Evolutionary conservation across 1,140 invertebrate species (phyloP), one percentile per base, ranked within the genome.

Genomic region (Eurosta solidaginis): DNA sequence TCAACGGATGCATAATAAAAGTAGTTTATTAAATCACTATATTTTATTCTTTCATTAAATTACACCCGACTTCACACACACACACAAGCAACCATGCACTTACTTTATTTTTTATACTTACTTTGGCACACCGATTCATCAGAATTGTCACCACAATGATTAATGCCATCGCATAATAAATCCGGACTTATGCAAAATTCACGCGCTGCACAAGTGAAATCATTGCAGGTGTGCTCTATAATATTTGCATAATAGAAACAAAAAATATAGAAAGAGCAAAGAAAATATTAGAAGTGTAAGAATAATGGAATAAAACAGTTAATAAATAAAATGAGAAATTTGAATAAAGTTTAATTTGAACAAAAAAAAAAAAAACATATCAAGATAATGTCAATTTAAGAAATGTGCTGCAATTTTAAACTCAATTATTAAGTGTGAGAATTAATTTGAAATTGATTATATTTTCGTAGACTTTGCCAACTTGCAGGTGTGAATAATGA

Each of bases 101-200:
- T n/a, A n/a, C n/a, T n/a, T n/a, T n/a, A n/a, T 12, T 10, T 36
- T 40, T 73, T 42, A 4, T 27, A 83, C 92, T 93, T 89, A 96
- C 95, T 94, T 85, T 93, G 92, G 89, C 96, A 97, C 79, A 93
- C 91, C 76, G 93, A 92, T 89, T 97, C 96, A 85, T 98, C 96
- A 20, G 94, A 96, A 47, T 94, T 94, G 88, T 97, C 96, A n/a
- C 93, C 94, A 87, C 96, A 97, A 87, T 98, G 96, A 88, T 96
- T 95, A 79, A 97, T 93, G 40, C 93, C 93, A 88, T 98, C 96
- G 88, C 96, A 97, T 73, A 95, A 91, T 44, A 97, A 91, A 88
- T 96, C 95, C 22, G 92, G 93, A 82, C 94, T 92, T 82, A 98
- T 96, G 90, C 96, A 98, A 89, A 96, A 96, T 88, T 96, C 92